Base-by-base conservation (phyloP, 2,797 vertebrate genomes). In the Anisognathus igniventris region DNA sequence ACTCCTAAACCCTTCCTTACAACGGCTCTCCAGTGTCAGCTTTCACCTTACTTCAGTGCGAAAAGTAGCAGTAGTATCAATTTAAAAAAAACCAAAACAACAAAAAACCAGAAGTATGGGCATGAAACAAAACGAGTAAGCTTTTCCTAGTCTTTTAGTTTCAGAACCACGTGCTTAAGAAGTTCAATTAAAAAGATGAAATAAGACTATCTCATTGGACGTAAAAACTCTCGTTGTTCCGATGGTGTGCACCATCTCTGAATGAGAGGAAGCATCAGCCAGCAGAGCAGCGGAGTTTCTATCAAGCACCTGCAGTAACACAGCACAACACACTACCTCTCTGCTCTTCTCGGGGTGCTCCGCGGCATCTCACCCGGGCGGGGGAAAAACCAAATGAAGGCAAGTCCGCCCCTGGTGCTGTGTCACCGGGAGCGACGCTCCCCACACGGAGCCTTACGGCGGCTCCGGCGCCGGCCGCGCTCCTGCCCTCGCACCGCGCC, bases 191-290 rank as follows among this genome's bases (percentile, higher is more conserved):
- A 27, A 47, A 70, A 35, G 2, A 37, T 2, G 5, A 57, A 39
- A 14, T 2, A 31, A 24, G 20, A 31, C 9, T 22, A 21, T 17
- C 20, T 28, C 21, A 58, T 2, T 4, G 82, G 57, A 15, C 18
- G 1, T 2, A 30, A 19, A 44, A 58, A 2, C 35, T 60, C 22
- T 3, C 2, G 0, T 0, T 15, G 24, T 37, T 35, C 9, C 2
- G 14, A 7, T 5, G 5, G n/a, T 8, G 44, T 3, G 54, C 39
- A 12, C 31, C n/a, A 10, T 1, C 25, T 8, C 64, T 5, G 7
- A 27, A 9, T 0, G 31, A 40, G 24, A 40, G 25, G 3, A 13
- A 27, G 45, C 47, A 61, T 28, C 54, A 1, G 48, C 42, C 8
- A 4, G 68, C 44, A 3, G 18, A 33, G 72, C 86, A 14, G 45